Evolutionary conservation across 1,140 invertebrate genomes (phyloP), one percentile per base, ranked within the genome.

Genomic region (Penaeus indicus): DNA sequence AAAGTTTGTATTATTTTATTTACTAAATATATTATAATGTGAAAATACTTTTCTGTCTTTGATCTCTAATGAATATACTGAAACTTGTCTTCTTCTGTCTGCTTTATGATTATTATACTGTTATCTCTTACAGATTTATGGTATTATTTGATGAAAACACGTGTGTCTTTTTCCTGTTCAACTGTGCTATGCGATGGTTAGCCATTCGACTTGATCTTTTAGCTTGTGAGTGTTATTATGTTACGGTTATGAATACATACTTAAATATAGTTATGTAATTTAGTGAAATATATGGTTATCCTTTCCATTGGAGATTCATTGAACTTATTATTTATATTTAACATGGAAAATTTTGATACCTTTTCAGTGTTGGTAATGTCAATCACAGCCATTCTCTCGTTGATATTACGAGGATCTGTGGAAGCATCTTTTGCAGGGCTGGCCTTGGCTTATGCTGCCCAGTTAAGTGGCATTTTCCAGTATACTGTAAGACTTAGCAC

Each of bases 401-500:
- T 96, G 13, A 90, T 94, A 0, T 93, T 95, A 18, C 94, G 94
- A 89, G 94, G 93, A 64, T 91, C 93, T 62, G 93, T 95, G 63
- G 92, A 93, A 21, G 94, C 96, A 18, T 94, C 95, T 0, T 92
- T 95, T 86, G 95, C 95, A 60, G 96, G 96, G 19, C 93, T 96
- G 63, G 95, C 95, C 0, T 92, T 96, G 88, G 93, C 95, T 3
- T 96, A 95, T 91, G 93, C 95, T 38, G 93, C 95, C 3, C 95
- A 95, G 92, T 93, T 96, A 90, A 95, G 94, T 72, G 95, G 95
- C 92, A 92, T 95, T 21, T 95, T 96, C 91, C 95, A 96, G 91
- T 96, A 94, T 90, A 94, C 95, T 11, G 94, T 95, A 1, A 92
- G 95, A 90, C 92, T 95, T 69, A 93, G 95, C 86, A 94, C 95